Evolutionary conservation across 2,888 invertebrate genomes (phyloP).

Genomic region (Graphium colonna): DNA sequence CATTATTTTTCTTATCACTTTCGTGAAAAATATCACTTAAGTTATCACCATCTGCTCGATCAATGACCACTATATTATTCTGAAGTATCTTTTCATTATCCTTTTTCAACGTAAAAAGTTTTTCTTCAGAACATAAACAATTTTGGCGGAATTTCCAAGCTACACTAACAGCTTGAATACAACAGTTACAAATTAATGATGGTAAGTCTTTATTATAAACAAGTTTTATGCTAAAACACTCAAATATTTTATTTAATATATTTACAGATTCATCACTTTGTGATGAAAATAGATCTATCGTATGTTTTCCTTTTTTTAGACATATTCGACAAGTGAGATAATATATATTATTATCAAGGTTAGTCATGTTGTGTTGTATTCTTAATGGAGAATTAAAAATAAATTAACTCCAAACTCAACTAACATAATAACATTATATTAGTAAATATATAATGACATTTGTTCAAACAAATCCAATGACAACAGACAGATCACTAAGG

Average conservation of each 20-base stretch:
- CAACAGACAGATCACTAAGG: too few species aligned
- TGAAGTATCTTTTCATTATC: background rate
- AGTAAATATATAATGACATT: too few species aligned
- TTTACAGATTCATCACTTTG: conserved; percentile 38
- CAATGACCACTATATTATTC: background rate
- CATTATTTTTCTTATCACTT: background rate
- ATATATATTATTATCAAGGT: background rate
- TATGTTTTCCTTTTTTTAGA: conserved; percentile 35
- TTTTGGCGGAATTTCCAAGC: conserved; percentile 54
- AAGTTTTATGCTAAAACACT: conserved; percentile 56
- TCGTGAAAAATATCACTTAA: background rate
- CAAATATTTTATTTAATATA: conserved; percentile 46
- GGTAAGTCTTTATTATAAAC: conserved; percentile 44
- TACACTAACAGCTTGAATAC: conserved; percentile 48
- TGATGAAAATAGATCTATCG: conserved; percentile 38
- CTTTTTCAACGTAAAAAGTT: conserved; percentile 36
- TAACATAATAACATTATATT: too few species aligned
- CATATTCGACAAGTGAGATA: conserved; percentile 52
- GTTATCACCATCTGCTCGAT: background rate
- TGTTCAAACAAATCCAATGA: too few species aligned
- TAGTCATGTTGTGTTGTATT: background rate
- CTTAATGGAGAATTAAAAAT: background rate
- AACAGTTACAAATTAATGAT: conserved; percentile 48
- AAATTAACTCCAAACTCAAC: conserved; percentile 6
- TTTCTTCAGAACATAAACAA: conserved; percentile 53